Base-by-base conservation (phyloP, 1,140 invertebrate species). In the Penaeus japonicus region DNA sequence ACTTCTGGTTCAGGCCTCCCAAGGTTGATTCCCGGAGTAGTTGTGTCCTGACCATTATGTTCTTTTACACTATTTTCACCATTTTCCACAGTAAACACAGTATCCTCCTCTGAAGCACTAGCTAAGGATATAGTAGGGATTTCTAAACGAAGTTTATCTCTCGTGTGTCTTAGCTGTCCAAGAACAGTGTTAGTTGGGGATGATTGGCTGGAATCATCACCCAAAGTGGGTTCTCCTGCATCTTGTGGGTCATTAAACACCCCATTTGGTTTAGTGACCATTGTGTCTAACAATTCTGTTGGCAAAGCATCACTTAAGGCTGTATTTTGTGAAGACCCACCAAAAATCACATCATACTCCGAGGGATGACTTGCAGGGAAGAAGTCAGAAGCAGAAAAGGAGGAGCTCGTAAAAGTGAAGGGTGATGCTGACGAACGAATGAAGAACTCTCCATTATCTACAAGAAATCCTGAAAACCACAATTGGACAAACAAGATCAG, bases 371-470 rank as follows among this genome's bases (percentile, higher is more conserved):
- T 57, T n/a, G 39, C 78, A 17, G 86, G 79, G 65, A 83, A 88
- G 59, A 88, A 88, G 70, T 88, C 86, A 15, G 86, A 75, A 0
- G 86, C 86, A 39, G 86, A 88, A 79, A 88, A 88, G 24, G 86
- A 75, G 24, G 86, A 88, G 24, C 86, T 70, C 10, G 86, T 83
- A 54, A 88, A 88, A 20, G 79, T 82, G 53, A 88, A 88, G 22
- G 86, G 86, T n/a, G 86, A 88, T 22, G 79, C 86, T 27, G 86
- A 88, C 20, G 86, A 88, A 4, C 86, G 86, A 30, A 88, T 88
- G 79, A 83, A 88, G 30, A 88, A 88, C 65, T 88, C 86, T 30
- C 86, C 86, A 77, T 88, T 88, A 70, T 88, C 86, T 4, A 83
- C 86, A n/a, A 88, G 53, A 83, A 88, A 88, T 73, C 86, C 86